Evolutionary conservation across 2,888 invertebrate genomes (phyloP), one percentile per base, ranked within the genome.

Genomic region (Leptothorax acervorum): DNA sequence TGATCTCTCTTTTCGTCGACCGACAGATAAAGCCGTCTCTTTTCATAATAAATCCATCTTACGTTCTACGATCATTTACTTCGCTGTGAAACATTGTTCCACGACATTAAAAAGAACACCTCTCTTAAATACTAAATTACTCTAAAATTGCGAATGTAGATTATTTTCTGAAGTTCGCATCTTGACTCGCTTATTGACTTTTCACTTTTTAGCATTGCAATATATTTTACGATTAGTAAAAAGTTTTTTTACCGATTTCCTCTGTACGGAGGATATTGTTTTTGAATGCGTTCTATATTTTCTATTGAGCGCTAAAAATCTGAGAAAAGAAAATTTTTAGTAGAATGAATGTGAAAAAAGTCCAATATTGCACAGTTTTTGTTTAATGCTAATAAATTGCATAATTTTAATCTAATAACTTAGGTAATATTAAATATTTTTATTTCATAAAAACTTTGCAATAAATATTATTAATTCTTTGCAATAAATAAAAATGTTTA

Each of bases 1-100:
- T 88, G 85, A 68, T 85, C 53, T 85, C 84, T 82, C 73, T 83
- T 84, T 82, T 84, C 81, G 79, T 79, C 66, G 73, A 85, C 62
- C 85, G 79, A 87, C 83, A 65, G 31, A 28, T 73, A 57, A 62
- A 82, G 62, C 18, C 55, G n/a, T 55, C 55, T 82, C 57, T 45
- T 39, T 65, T 48, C 55, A n/a, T 71, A 63, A 60, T 70, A 57
- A 45, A 74, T 65, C 75, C 63, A 76, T 85, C 28, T 66, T 23
- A 31, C 48, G 28, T 15, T 73, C 8, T 55, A 63, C 23, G 31
- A 55, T 39, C 28, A 23, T 85, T 82, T 31, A 12, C 8, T 35
- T 71, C 12, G n/a, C 55, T 55, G 5, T 23, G 31, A 68, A 68
- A 39, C 53, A 63, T 12, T 66, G 28, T 66, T 66, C n/a, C 45